Evolutionary conservation across 2,888 invertebrate genomes (phyloP).

Genomic region (Holacanthella duospinosa): DNA sequence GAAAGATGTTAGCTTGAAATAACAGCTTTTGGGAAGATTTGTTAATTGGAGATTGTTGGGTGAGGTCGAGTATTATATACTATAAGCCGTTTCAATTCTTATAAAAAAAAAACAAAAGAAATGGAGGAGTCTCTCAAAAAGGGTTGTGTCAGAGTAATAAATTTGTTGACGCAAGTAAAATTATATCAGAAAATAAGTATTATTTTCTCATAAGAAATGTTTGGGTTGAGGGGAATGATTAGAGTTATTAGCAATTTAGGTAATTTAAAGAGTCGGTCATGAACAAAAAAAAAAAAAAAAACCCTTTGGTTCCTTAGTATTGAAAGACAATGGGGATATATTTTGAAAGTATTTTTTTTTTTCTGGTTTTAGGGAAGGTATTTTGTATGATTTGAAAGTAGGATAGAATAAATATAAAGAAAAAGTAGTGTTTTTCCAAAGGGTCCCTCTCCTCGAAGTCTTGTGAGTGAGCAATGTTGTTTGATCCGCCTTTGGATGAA

Average conservation of each 20-base stretch:
- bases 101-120: not conserved
- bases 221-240: constrained; percentile 27
- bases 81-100: no score
- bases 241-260: constrained; percentile 38
- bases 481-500: constrained; percentile 38
- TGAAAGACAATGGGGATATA: no score
- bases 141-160: constrained; percentile 31
- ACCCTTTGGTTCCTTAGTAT: no score
- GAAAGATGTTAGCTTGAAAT: no score
- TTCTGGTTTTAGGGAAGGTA: not conserved
- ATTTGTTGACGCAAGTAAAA: constrained; percentile 37
- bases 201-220: no score
- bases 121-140: no score
- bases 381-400: not conserved
- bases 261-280: constrained; percentile 30
- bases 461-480: constrained; percentile 17
- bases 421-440: not conserved
- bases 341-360: not conserved
- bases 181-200: constrained; percentile 31
- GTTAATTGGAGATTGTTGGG: no score
- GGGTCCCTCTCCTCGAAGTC: not conserved
- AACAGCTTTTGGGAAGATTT: no score
- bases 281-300: no score
- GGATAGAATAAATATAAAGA: not conserved
- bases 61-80: no score